Base-by-base conservation (phyloP, 2,797 vertebrate genomes). In the Centropyge bicolor region DNA sequence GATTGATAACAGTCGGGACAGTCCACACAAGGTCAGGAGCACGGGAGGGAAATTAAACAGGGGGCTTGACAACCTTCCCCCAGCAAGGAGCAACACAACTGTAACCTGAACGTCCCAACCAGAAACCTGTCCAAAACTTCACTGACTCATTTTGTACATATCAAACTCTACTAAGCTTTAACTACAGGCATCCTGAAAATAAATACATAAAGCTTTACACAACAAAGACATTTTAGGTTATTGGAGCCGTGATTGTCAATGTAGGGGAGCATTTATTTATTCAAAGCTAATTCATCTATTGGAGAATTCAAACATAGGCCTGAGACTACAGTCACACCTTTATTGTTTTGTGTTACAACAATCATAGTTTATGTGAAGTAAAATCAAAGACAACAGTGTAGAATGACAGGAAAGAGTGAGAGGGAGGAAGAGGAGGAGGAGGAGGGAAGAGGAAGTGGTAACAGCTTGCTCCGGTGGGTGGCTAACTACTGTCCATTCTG, bases 381-480 rank as follows among this genome's bases (percentile, higher is more conserved):
- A 54, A 77, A 83, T 61, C 20, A 70, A 72, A 52, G 41, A 60
- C 8, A 60, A 31, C 13, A n/a, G 27, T 3, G 35, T 67, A 8
- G 49, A 56, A 49, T 41, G 55, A 74, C 41, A 35, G 60, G 51
- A 78, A 24, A 41, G 11, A 62, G 10, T 10, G 24, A 59, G n/a
- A 20, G 31, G n/a, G 12, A 67, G 51, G 17, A 38, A 48, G 43
- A n/a, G 60, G 54, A 31, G 52, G 24, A 56, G 77, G 24, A 38
- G 38, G 66, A 61, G 43, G 64, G 35, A 36, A 62, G 61, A 82
- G 85, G 86, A 80, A 78, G 74, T 62, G 78, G 74, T 78, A 85
- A 88, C 88, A 91, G 88, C 85, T 91, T 92, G 91, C 74, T 93
- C 74, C 82, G 5, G 83, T 91, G 82, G 92, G 89, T 88, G 88